A percentile compares a stretch with the other conserved stretches of the same genome.
Evolutionary conservation across 2,113 vertebrate genomes (phyloP).

Genomic region (Ursus arctos): DNA sequence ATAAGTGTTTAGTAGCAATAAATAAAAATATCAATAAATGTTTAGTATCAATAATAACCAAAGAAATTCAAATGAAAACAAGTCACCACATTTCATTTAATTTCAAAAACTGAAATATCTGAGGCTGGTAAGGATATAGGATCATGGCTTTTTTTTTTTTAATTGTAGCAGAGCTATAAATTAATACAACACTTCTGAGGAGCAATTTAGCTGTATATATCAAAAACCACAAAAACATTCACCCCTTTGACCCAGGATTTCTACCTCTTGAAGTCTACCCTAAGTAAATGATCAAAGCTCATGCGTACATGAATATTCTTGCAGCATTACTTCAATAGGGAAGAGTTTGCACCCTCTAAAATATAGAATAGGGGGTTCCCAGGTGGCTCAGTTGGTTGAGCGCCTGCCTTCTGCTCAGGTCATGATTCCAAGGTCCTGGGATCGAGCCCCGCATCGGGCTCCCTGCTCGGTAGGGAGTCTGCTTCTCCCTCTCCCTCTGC

Average conservation of each 20-base stretch:
- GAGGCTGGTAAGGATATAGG: neutral
- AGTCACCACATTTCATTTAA: neutral
- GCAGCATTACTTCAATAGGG: neutral
- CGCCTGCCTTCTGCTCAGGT: too few species aligned
- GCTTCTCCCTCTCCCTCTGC: too few species aligned
- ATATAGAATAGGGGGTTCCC: neutral
- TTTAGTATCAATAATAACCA: constrained; percentile 25
- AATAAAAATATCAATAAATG: neutral
- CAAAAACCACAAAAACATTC: constrained; percentile 50
- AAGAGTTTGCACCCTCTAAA: neutral
- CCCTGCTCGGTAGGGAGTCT: too few species aligned
- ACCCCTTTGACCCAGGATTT: neutral
- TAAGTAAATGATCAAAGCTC: constrained; percentile 7
- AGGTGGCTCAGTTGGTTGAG: too few species aligned
- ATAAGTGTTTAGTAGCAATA: neutral
- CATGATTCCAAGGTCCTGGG: too few species aligned
- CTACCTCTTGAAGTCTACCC: constrained; percentile 24
- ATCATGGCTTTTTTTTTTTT: neutral
- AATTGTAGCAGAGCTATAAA: neutral
- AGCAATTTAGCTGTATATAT: neutral
- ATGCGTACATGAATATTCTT: neutral
- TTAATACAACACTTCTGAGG: neutral
- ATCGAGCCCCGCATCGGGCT: too few species aligned
- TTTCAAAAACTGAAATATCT: constrained; percentile 38
- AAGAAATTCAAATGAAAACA: constrained; percentile 50